Conservation (phyloP, 2,888 invertebrate genomes). For the Allolobophora icterica region DNA sequence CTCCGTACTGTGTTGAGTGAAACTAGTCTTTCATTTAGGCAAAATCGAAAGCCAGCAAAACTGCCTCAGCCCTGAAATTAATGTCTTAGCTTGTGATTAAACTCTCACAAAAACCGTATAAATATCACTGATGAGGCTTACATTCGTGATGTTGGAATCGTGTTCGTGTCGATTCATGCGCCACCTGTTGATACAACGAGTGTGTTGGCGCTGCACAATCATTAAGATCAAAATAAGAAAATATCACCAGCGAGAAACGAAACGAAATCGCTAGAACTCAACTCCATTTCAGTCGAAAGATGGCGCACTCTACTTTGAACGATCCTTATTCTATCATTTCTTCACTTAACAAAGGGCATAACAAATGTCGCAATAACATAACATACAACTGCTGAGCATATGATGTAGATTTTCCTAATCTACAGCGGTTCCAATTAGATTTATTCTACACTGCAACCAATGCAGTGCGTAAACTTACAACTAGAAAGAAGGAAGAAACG, state of each 20-base stretch:
- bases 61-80: no score
- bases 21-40: no score
- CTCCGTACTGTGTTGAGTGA: no score
- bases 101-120: no score
- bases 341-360: not conserved
- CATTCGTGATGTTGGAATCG: no score
- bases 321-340: not conserved
- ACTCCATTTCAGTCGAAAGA: not conserved
- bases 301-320: not conserved
- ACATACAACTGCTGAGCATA: not conserved
- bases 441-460: not conserved
- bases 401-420: not conserved
- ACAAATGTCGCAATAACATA: not conserved
- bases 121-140: no score
- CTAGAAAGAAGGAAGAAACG: no score
- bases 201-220: not conserved
- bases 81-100: no score
- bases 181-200: not conserved
- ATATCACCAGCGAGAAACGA: not conserved
- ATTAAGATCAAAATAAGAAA: not conserved
- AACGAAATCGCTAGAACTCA: not conserved
- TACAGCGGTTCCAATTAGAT: not conserved
- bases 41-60: no score
- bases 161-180: no score
- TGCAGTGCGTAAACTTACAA: no score